Base-by-base conservation (phyloP, 2,888 invertebrate species). In the Tromatobia lineatoria region DNA sequence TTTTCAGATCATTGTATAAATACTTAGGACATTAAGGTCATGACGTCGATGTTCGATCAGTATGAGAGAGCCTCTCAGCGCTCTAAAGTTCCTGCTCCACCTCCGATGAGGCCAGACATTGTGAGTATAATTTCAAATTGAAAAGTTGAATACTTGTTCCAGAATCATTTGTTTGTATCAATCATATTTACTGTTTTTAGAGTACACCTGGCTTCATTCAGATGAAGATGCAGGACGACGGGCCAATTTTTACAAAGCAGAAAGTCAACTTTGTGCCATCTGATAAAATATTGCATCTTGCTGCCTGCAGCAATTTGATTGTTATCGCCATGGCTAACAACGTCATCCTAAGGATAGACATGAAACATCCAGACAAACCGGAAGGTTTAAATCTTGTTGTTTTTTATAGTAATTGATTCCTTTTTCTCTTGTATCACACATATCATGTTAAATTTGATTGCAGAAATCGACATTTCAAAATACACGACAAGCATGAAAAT, bases 31-130 rank as follows among this genome's bases (percentile, higher is more conserved):
- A 38, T 11, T 23, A 23, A n/a, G 18, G 90, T 80, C 76, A 98
- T 98, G 97, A 97, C 97, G 90, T 97, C 97, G 25, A 96, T 98
- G 92, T 96, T 98, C 87, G 97, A 98, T 94, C 98, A 98, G 94
- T 97, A 96, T 92, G 97, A 97, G 92, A 96, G 96, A 93, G 96
- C 96, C n/a, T 96, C 96, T 18, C 96, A 96, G 89, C 94, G 94
- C 87, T 94, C 94, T 0, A 94, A 94, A 74, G 92, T 91, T 86
- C 83, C 89, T 67, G 91, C 91, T 50, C 91, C 92, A 75, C 93
- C 91, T 67, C 93, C 91, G 4, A 91, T 93, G 86, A 91, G 94
- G 64, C 94, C 94, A 61, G 95, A 95, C 91, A 94, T 95, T 91
- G 95, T 95, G 92, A 91, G 91, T 85, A 66, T 50, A 2, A 8